A percentile compares a stretch with the other conserved stretches of the same genome.
Conservation (phyloP, 1,140 invertebrate species). For the Planococcus citri region DNA sequence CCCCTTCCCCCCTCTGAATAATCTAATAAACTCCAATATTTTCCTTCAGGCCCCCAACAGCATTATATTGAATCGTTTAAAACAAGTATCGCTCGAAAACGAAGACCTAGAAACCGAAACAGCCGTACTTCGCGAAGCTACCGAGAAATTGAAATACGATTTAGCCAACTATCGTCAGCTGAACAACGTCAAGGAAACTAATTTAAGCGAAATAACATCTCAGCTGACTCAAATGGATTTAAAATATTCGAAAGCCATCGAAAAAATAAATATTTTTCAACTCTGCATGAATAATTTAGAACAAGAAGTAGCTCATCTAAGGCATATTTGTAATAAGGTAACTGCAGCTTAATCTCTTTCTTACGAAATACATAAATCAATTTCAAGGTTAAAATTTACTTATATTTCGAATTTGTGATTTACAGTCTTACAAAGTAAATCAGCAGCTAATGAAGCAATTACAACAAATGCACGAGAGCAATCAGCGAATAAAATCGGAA, state of each 20-base stretch:
- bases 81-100: constrained; percentile 22
- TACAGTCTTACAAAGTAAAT: constrained; percentile 6
- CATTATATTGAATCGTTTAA: not conserved
- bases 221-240: constrained; percentile 21
- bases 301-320: constrained; percentile 22
- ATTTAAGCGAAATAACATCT: not conserved
- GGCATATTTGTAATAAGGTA: constrained; percentile 23
- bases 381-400: not conserved
- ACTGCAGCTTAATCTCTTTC: not conserved
- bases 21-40: not conserved
- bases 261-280: constrained; percentile 22
- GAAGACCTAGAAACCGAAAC: constrained; percentile 23
- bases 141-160: constrained; percentile 22
- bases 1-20: not conserved
- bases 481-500: not conserved
- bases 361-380: not conserved
- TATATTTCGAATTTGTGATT: not conserved
- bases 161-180: constrained; percentile 21
- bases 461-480: not conserved
- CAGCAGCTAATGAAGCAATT: not conserved
- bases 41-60: not conserved
- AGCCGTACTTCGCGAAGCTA: constrained; percentile 21
- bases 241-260: constrained; percentile 23
- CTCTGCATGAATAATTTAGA: constrained; percentile 22
- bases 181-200: not conserved